Evolutionary conservation across 2,888 invertebrate species (phyloP), one percentile per base, ranked within the genome.

Genomic region (Malthinus seriepunctatus): DNA sequence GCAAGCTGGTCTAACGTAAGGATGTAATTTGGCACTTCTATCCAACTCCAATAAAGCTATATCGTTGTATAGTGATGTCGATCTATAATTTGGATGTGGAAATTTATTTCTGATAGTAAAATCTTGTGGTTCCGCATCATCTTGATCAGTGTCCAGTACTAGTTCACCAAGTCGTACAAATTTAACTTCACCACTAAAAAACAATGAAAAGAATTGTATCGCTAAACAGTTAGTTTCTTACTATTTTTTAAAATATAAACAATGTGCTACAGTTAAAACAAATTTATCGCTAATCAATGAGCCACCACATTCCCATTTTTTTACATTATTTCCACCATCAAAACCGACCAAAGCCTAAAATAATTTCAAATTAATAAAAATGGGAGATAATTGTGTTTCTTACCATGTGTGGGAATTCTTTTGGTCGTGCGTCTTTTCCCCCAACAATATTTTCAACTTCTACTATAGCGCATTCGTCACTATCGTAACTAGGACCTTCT

Each of bases 231-330:
- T 23, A 3, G 2, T 12, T 11, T 39, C 42, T 51, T 42, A 33
- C 51, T 15, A 34, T 33, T 42, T n/a, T 11, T 34, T 2, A n/a
- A 1, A 1, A 7, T 15, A 42, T 10, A 64, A 71, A 65, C 89
- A 89, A 70, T 89, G 89, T 0, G 85, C 88, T 0, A 88, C 88
- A 0, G 88, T 86, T 4, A 89, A 71, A 33, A 90, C 82, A 71
- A 82, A 87, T 3, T 76, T 76, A 1, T 85, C 68, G 58, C 86
- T 86, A 51, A 90, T 83, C 7, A 90, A 76, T 1, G 83, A 81
- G 0, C 88, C 90, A 0, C 89, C 89, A 69, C 90, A 90, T 2
- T 67, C 67, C 81, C 85, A 86, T 0, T 59, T 51, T 60, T 81
- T 77, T 1, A 70, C 35, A 46, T 37, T 10, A 9, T 12, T 12